Base-by-base conservation (phyloP, 2,888 invertebrate species). In the Drosophila atripex region DNA sequence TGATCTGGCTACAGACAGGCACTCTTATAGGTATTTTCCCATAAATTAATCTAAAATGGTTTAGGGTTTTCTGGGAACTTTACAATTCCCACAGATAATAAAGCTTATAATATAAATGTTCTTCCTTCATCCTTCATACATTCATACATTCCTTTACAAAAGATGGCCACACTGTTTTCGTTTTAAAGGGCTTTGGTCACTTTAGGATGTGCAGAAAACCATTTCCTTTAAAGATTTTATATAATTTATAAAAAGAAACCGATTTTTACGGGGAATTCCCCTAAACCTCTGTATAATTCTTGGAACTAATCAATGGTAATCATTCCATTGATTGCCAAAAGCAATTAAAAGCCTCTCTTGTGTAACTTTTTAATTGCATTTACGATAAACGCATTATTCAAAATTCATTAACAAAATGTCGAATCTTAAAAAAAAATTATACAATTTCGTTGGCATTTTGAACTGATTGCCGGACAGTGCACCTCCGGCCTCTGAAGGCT, bases 1-100 rank as follows among this genome's bases (percentile, higher is more conserved):
- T 28, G 51, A 35, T 39, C 38, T n/a, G n/a, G 12, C 46, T 5
- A 54, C 58, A 14, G 6, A 6, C 35, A 35, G 35, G n/a, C n/a
- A 7, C n/a, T 35, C n/a, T 14, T n/a, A 35, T 35, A 35, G n/a
- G n/a, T 18, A 18, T n/a, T 35, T 35, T 35, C 35, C 35, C 35
- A 4, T 11, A 11, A 32, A 28, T 28, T 9, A 28, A 28, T 28
- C 28, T 28, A 28, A 28, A 28, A 7, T 9, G 9, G 28, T 2
- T 28, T 12, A 1, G 1, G 12, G 4, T 32, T 35, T 7, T n/a
- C 35, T 35, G 35, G 35, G n/a, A 35, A 35, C 7, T 35, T 14
- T n/a, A 14, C 6, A 14, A n/a, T 35, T n/a, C n/a, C 35, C 35
- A 32, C 32, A 11, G 32, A 3, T 12, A 12, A 3, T 4, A 8